Conservation (phyloP, 2,888 invertebrate genomes). For the Xestoiulus laeticollis region DNA sequence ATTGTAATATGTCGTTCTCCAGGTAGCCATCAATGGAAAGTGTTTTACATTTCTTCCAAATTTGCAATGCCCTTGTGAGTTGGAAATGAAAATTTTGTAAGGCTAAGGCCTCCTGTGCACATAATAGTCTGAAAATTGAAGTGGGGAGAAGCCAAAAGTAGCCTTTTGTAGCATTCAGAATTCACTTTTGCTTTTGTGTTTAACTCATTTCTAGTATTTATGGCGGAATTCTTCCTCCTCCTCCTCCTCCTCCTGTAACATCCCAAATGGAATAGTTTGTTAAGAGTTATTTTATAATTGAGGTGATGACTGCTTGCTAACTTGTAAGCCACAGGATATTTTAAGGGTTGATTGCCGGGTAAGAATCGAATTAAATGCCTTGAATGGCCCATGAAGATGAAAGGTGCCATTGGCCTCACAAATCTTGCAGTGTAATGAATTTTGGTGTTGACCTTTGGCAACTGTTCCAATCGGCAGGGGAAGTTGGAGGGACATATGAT, state of each 20-base stretch:
- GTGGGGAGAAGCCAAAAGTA: conserved; percentile 37
- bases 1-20: not conserved
- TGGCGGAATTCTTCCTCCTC: conserved; percentile 27
- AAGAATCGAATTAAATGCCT: conserved; percentile 7
- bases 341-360: conserved; percentile 30
- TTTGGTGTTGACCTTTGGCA: conserved; percentile 21
- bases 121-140: conserved; percentile 24
- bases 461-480: conserved; percentile 1
- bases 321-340: conserved; percentile 24
- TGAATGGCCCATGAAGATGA: conserved; percentile 23
- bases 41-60: not conserved
- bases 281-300: conserved; percentile 35
- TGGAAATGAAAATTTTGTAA: not conserved
- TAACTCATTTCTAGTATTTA: conserved; percentile 34
- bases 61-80: conserved; percentile 4
- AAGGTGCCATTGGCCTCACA: conserved; percentile 34
- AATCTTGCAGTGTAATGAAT: conserved; percentile 34
- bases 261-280: not conserved
- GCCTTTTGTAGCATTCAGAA: conserved; percentile 34
- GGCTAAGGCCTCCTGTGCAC: not conserved
- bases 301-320: conserved; percentile 28
- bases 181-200: conserved; percentile 34
- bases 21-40: not conserved
- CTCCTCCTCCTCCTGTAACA: conserved; percentile 17
- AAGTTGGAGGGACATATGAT: not conserved